phyloP scores from a whole-genome alignment of 64 coral and sea anemone genomes.

The Pachyseris speciosa region DNA sequence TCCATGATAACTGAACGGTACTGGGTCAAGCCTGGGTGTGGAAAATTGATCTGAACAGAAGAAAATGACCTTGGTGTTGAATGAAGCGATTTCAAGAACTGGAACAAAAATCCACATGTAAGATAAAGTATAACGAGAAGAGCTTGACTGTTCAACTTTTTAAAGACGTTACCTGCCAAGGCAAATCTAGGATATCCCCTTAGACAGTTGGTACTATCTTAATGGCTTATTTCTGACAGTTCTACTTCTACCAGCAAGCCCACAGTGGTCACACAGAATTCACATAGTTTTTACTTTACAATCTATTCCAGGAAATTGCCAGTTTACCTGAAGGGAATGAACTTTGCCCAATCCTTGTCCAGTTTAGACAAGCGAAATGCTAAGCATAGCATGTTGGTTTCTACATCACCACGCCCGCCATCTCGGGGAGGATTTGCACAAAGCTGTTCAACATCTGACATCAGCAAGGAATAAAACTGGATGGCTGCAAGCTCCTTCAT shows the following conservation, averaged over 20 bases:
- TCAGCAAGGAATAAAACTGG: conserved; percentile 80
- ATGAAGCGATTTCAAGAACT: too few species aligned
- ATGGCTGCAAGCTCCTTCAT: conserved; percentile 78
- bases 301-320: not conserved
- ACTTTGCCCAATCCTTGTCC: conserved; percentile 76
- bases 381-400: conserved; percentile 72
- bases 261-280: not conserved
- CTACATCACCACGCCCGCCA: conserved; percentile 40
- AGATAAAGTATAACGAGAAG: too few species aligned
- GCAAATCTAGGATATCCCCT: too few species aligned
- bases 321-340: conserved; percentile 64
- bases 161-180: too few species aligned
- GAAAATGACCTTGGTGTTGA: too few species aligned
- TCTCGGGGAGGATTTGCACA: conserved; percentile 65
- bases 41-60: too few species aligned
- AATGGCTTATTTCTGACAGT: not conserved
- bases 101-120: too few species aligned
- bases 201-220: too few species aligned
- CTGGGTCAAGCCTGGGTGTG: too few species aligned
- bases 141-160: too few species aligned
- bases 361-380: conserved; percentile 87
- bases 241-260: not conserved
- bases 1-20: too few species aligned
- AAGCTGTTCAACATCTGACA: conserved; percentile 79
- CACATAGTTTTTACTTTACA: not conserved